Evolutionary conservation across 2,113 vertebrate species (phyloP).

Genomic region (Mandrillus leucophaeus): DNA sequence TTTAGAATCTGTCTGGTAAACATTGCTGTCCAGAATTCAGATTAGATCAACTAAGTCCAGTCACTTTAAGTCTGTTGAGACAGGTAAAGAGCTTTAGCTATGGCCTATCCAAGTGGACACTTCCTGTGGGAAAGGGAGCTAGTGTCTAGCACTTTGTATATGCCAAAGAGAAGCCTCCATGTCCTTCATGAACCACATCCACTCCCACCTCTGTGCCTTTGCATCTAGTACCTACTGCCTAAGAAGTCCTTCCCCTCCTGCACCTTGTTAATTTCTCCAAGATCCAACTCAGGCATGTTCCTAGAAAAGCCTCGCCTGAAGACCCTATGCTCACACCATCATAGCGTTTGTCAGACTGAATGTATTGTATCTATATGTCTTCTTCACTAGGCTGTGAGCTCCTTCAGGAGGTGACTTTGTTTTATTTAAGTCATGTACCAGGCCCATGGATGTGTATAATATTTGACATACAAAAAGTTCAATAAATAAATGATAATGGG

Average conservation of each 20-base stretch:
- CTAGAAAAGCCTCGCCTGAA: not conserved
- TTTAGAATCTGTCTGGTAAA: not conserved
- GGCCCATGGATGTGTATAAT: not conserved
- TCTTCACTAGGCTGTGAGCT: not conserved
- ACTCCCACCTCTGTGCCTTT: not conserved
- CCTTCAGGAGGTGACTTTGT: not conserved
- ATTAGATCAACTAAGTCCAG: not conserved
- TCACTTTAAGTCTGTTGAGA: not conserved
- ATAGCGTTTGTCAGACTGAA: not conserved
- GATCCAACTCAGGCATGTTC: not conserved
- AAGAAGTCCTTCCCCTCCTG: not conserved
- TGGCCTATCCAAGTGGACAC: not conserved
- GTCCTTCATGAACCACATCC: not conserved
- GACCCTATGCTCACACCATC: not conserved
- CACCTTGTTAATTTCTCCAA: not conserved
- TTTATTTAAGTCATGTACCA: not conserved
- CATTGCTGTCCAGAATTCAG: not conserved
- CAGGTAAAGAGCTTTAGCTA: not conserved
- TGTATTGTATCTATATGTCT: not conserved
- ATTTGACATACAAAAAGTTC: not conserved
- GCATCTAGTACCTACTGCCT: not conserved
- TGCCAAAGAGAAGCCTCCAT: not conserved
- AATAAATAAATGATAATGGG: not conserved
- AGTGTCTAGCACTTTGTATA: not conserved
- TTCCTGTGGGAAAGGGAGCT: not conserved